A percentile compares a stretch with the other conserved stretches of the same genome.
These are phyloP conservation scores for Arnoldichthys spilopterus DNA, from an alignment of 2,797 vertebrate genomes.

Conservation along the genomic window DNA sequence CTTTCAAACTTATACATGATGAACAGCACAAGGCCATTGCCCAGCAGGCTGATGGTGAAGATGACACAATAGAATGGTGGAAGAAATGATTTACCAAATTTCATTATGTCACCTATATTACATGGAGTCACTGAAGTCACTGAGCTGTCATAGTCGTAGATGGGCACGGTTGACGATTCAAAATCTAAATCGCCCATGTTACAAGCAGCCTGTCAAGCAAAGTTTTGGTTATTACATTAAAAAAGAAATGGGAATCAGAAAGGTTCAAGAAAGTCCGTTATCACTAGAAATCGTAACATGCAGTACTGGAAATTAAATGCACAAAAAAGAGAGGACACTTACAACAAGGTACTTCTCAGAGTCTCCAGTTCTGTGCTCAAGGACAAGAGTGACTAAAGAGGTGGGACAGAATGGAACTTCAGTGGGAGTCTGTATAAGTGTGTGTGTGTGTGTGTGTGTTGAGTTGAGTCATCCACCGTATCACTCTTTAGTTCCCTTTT, in stretches of 20 bases:
- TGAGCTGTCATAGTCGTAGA: neutral
- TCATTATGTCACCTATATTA: neutral
- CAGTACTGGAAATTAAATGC: neutral
- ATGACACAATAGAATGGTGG: constrained; percentile 72
- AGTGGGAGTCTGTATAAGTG: neutral
- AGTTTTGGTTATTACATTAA: neutral
- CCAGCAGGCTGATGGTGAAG: constrained; percentile 73
- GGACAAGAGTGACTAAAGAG: neutral
- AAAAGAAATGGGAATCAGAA: neutral
- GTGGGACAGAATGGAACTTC: neutral
- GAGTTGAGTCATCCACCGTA: constrained; percentile 38
- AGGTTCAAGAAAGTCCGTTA: neutral
- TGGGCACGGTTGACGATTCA: neutral
- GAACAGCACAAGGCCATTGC: constrained; percentile 75
- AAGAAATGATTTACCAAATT: constrained; percentile 60
- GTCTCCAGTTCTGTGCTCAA: neutral
- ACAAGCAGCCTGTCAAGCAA: constrained; percentile 19
- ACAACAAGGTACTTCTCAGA: neutral
- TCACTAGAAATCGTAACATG: neutral
- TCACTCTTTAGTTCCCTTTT: constrained; percentile 30
- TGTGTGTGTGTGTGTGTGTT: neutral
- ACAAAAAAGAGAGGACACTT: constrained; percentile 22
- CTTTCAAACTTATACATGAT: constrained; percentile 79
- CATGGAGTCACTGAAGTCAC: constrained; percentile 43
- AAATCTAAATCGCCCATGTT: neutral